Evolutionary conservation across 2,888 invertebrate species (phyloP).

Genomic region (Dascillus cervinus): DNA sequence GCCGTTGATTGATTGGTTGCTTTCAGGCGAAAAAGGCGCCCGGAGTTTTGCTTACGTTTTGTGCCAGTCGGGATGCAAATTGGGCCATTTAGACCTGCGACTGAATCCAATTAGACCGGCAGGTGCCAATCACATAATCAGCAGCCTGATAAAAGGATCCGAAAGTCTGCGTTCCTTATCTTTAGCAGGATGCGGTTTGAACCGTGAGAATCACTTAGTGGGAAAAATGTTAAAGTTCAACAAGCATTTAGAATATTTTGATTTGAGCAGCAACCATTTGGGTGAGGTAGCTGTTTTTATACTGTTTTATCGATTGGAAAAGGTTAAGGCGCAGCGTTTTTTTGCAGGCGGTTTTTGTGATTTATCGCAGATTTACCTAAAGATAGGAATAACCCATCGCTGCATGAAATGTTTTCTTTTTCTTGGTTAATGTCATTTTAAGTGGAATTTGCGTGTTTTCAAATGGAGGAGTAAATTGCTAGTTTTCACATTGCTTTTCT

Average conservation of each 20-base stretch:
- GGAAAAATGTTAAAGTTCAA: conserved; percentile 27
- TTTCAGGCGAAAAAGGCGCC: conserved; percentile 25
- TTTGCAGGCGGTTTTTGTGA: too few species aligned
- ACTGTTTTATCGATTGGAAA: too few species aligned
- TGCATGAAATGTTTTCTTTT: too few species aligned
- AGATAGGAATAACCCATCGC: too few species aligned
- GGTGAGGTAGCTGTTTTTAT: conserved; percentile 39
- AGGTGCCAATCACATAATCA: conserved; percentile 25
- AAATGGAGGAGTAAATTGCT: too few species aligned
- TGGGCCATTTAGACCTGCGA: conserved; percentile 26
- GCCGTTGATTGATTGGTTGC: too few species aligned
- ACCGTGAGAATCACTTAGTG: conserved; percentile 20
- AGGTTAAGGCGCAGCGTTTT: neutral
- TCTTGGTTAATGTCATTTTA: too few species aligned
- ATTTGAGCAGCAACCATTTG: conserved; percentile 34
- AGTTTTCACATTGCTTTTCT: too few species aligned
- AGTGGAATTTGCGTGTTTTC: too few species aligned
- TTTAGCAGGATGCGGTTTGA: conserved; percentile 32
- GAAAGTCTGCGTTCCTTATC: conserved; percentile 23
- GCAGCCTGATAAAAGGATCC: conserved; percentile 18
- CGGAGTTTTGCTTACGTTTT: conserved; percentile 26
- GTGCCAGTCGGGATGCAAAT: conserved; percentile 18
- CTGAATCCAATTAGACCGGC: conserved; percentile 27
- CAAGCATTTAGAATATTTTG: conserved; percentile 26
- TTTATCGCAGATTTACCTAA: too few species aligned